Percentiles rank a stretch among this genome's conserved stretches.
Conservation (phyloP, 1,140 invertebrate genomes). For the Macrobrachium rosenbergii region DNA sequence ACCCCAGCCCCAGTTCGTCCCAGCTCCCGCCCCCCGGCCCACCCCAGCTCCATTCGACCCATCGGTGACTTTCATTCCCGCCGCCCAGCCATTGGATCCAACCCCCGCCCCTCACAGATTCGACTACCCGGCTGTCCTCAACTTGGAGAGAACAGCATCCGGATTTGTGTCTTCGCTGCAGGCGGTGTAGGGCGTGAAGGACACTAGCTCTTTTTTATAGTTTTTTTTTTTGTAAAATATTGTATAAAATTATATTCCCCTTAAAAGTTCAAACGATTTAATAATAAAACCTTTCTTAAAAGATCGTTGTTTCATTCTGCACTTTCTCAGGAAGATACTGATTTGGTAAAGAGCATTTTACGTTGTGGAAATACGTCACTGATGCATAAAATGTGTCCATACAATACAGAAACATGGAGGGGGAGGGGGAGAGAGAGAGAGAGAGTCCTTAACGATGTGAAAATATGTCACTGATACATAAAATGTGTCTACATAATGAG, state of each 20-base stretch:
- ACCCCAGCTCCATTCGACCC: slow-evolving; percentile 3
- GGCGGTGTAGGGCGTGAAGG: slow-evolving; percentile 35
- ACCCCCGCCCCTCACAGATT: slow-evolving; percentile 58
- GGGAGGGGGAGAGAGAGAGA: no score
- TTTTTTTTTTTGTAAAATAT: slow-evolving; percentile 18
- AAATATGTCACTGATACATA: no score
- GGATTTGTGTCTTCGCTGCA: slow-evolving; percentile 61
- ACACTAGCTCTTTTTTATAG: neutral
- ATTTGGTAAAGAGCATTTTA: neutral
- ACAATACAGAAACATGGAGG: no score
- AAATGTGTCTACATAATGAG: no score
- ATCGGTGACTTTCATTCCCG: slow-evolving; percentile 15
- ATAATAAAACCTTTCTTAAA: slow-evolving; percentile 22
- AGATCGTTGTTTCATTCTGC: neutral
- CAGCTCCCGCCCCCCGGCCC: slow-evolving; percentile 5
- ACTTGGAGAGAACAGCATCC: slow-evolving; percentile 60
- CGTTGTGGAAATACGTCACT: no score
- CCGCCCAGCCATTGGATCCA: slow-evolving; percentile 29
- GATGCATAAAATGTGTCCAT: neutral
- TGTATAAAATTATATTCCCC: slow-evolving; percentile 41
- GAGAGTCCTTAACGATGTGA: no score
- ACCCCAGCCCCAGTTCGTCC: neutral
- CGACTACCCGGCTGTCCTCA: slow-evolving; percentile 64
- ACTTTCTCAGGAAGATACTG: neutral
- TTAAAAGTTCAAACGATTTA: slow-evolving; percentile 29